Evolutionary conservation across 2,888 invertebrate genomes (phyloP), one percentile per base, ranked within the genome.

Genomic region (Portevinia maculata): DNA sequence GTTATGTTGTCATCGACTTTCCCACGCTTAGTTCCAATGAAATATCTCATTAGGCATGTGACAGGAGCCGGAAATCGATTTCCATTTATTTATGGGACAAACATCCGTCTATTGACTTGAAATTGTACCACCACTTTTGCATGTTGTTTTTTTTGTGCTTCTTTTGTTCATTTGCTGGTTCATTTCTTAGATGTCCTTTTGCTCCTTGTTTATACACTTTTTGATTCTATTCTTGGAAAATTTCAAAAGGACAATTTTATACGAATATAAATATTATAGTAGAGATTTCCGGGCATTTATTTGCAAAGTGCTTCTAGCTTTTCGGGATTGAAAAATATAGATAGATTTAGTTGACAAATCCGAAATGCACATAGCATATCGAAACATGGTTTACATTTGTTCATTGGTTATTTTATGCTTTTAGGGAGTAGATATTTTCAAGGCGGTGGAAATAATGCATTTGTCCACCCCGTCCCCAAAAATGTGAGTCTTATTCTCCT

Each of bases 11-110:
- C 24, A 55, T 55, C 34, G 24, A 7, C 11, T 6, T 46, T 32
- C n/a, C 30, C 24, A 28, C 32, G 7, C 30, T 21, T 9, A 13
- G n/a, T 13, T 17, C 19, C 44, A 50, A 11, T 15, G 53, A 48
- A 34, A 69, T 15, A 62, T 59, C 59, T 65, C 46, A 73, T 79
- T 79, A 67, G 37, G 46, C 59, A 79, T 79, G 73, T 73, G 71
- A 32, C 71, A 52, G 46, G 46, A 73, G 34, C 57, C 71, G 59
- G 71, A 79, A 60, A 79, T 73, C 65, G 64, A 65, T 73, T 65
- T 71, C 59, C 52, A 53, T 71, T 59, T 73, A 65, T 65, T 59
- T 73, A 73, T 59, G 21, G 39, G 24, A 48, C 15, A 65, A 53
- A 73, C 60, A 60, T 67, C 65, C 71, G 44, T 53, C 24, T 60